Conservation (phyloP, 2,113 vertebrate genomes). For the Amia ocellicauda region DNA sequence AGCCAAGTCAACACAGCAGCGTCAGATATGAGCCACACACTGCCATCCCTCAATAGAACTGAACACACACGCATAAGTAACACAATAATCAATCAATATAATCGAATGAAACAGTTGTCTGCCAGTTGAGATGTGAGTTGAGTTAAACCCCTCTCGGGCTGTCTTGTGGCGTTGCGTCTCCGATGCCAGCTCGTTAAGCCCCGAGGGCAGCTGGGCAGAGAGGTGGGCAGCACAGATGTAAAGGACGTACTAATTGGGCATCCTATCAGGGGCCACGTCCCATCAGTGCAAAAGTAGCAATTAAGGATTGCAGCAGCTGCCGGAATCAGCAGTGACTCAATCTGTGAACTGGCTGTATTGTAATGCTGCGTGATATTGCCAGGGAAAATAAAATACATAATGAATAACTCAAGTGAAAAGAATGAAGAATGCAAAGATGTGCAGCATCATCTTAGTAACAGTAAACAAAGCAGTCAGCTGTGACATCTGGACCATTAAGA, state of each 20-base stretch:
- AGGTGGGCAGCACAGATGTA: neutral
- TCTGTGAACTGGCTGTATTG: neutral
- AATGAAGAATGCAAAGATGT: neutral
- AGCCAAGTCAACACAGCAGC: too few relatives aligned
- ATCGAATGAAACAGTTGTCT: too few relatives aligned
- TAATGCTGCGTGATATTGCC: slow-evolving; percentile 15
- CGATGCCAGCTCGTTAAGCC: too few relatives aligned
- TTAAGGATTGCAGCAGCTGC: slow-evolving; percentile 15
- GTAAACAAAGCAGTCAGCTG: slow-evolving; percentile 1
- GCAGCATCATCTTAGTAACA: neutral
- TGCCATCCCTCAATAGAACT: too few relatives aligned
- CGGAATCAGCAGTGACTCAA: neutral
- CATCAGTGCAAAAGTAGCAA: neutral
- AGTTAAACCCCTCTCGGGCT: too few relatives aligned
- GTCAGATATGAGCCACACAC: too few relatives aligned
- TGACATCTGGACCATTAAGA: neutral
- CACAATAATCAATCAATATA: too few relatives aligned
- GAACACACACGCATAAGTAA: too few relatives aligned
- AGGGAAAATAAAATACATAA: too few relatives aligned
- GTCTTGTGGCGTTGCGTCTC: too few relatives aligned
- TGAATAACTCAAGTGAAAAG: too few relatives aligned
- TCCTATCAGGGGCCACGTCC: slow-evolving; percentile 8
- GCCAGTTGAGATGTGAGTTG: too few relatives aligned
- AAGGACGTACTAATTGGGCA: neutral
- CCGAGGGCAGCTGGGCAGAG: neutral